A percentile compares a stretch with the other conserved stretches of the same genome.
These are phyloP conservation scores for Agrochola lychnidis DNA, from an alignment of 2,888 invertebrate species.

Conservation along the genomic window DNA sequence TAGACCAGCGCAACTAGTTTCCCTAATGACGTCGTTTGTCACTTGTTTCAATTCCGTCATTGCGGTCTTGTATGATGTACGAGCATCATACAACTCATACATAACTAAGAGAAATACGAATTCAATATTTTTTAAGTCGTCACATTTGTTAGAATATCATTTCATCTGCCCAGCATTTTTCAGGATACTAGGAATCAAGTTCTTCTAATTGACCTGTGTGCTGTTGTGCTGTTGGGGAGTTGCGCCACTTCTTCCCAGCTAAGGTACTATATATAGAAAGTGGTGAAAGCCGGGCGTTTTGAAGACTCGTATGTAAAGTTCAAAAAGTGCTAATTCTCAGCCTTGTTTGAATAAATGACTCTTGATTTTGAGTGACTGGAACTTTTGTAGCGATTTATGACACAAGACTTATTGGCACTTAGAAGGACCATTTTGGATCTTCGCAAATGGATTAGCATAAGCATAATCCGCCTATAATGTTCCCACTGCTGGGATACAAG, in stretches of 20 bases:
- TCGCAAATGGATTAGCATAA: neutral
- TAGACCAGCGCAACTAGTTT: slow-evolving; percentile 23
- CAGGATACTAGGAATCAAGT: neutral
- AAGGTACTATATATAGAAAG: neutral
- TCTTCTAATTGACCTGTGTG: too few species aligned
- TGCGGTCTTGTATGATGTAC: slow-evolving; percentile 10
- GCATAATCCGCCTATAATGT: too few species aligned
- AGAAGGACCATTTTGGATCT: neutral
- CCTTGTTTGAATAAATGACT: neutral
- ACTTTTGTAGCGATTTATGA: neutral
- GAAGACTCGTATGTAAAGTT: neutral
- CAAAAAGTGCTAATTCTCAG: neutral
- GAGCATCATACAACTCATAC: slow-evolving; percentile 13
- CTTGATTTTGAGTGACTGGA: neutral
- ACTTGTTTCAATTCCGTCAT: slow-evolving; percentile 52
- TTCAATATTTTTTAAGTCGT: neutral
- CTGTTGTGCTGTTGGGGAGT: neutral
- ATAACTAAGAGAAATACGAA: slow-evolving; percentile 9
- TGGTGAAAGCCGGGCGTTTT: neutral
- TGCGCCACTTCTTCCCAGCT: neutral
- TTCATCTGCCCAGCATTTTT: neutral
- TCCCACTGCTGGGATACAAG: neutral
- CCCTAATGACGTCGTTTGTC: slow-evolving; percentile 48
- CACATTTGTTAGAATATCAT: neutral
- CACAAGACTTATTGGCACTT: neutral